Evolutionary conservation across 2,797 vertebrate species (phyloP).

Genomic region (Premnoplex brunnescens): DNA sequence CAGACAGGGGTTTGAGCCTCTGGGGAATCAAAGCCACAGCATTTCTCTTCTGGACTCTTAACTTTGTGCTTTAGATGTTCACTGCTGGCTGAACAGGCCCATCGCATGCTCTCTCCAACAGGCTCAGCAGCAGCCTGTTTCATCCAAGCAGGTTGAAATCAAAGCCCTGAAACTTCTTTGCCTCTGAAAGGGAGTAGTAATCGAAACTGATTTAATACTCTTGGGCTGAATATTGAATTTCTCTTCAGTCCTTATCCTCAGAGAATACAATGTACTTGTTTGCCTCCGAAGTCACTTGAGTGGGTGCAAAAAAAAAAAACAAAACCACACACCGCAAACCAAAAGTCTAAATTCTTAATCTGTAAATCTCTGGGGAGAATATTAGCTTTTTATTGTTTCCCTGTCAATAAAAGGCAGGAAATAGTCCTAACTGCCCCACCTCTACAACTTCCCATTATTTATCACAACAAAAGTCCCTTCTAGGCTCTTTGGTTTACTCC

Average conservation of each 20-base stretch:
- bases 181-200: neutral
- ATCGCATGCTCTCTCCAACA: neutral
- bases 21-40: neutral
- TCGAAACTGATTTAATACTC: neutral
- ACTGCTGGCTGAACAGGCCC: neutral
- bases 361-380: neutral
- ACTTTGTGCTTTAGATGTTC: neutral
- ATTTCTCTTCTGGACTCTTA: neutral
- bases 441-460: slow-evolving; percentile 33
- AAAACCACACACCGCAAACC: neutral
- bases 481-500: neutral
- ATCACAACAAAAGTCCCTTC: neutral
- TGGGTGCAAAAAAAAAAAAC: no score
- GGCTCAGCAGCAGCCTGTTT: neutral
- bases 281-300: neutral
- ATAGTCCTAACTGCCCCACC: neutral
- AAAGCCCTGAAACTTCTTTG: neutral
- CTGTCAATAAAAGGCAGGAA: slow-evolving; percentile 28
- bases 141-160: neutral
- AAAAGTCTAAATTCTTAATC: neutral
- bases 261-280: neutral
- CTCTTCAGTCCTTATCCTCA: neutral
- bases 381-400: slow-evolving; percentile 43
- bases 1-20: neutral
- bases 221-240: neutral